Evolutionary conservation across 2,888 invertebrate genomes (phyloP).

Genomic region (Dolichomitus sp.): DNA sequence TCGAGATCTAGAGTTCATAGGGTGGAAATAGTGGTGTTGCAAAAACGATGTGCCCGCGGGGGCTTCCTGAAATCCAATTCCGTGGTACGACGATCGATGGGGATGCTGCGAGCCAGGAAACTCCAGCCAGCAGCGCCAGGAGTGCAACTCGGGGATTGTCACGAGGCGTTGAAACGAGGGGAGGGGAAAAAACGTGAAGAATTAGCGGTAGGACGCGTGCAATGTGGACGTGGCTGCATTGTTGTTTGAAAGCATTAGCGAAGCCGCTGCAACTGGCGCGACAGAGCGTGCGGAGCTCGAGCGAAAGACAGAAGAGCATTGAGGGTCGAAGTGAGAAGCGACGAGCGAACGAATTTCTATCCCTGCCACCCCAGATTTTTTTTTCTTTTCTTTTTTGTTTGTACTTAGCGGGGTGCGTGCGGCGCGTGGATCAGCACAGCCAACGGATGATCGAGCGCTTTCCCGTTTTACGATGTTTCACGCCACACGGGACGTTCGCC

Average conservation of each 20-base stretch:
- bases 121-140: constrained; percentile 48
- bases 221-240: constrained; percentile 81
- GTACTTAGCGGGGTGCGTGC: constrained; percentile 68
- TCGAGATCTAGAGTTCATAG: constrained; percentile 42
- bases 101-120: constrained; percentile 54
- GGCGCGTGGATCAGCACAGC: constrained; percentile 61
- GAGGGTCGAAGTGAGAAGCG: constrained; percentile 53
- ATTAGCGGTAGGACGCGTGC: constrained; percentile 84
- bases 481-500: constrained; percentile 52
- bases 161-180: constrained; percentile 66
- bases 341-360: constrained; percentile 46
- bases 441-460: constrained; percentile 70
- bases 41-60: constrained; percentile 55
- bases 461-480: constrained; percentile 67
- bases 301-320: constrained; percentile 30
- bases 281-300: constrained; percentile 38
- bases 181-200: constrained; percentile 76
- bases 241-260: constrained; percentile 83
- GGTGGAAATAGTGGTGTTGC: constrained; percentile 41
- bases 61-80: constrained; percentile 80
- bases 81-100: constrained; percentile 58
- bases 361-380: constrained; percentile 50
- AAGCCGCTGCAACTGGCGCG: constrained; percentile 72
- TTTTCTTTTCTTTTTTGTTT: constrained; percentile 64
- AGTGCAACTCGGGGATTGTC: constrained; percentile 46